These are phyloP conservation scores for Pyrocephalus nanus DNA, from an alignment of 2,797 vertebrate species.

Conservation along the genomic window DNA sequence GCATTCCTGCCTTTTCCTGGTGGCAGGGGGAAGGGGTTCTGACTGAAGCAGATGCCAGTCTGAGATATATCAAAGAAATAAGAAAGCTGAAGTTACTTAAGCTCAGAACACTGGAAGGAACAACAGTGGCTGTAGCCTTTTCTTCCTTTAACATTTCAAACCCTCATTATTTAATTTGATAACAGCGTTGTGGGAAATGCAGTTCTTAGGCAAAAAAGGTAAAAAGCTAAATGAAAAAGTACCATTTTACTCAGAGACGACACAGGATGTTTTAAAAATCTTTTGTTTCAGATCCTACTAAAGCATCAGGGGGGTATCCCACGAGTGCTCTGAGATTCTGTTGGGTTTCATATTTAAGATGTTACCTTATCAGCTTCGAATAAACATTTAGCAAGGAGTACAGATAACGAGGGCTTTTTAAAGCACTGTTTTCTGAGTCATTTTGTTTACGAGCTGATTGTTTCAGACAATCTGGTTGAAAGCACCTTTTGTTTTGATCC, in stretches of 20 bases:
- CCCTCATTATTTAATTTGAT: constrained; percentile 5
- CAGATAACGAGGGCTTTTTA: background rate
- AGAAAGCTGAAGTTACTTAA: constrained; percentile 25
- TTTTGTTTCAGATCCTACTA: background rate
- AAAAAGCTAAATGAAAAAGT: background rate
- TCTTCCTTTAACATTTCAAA: constrained; percentile 22
- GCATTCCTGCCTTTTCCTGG: constrained; percentile 29
- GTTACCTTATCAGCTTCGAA: background rate
- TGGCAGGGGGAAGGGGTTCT: constrained; percentile 15
- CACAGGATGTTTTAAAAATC: background rate
- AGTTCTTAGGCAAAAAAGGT: background rate
- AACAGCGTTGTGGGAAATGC: background rate
- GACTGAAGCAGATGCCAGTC: constrained; percentile 17
- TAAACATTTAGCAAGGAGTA: background rate
- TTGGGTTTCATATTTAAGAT: background rate
- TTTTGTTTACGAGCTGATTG: background rate
- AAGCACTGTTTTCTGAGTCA: background rate
- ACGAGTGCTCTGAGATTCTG: background rate
- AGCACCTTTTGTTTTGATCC: constrained; percentile 27
- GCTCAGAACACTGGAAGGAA: background rate
- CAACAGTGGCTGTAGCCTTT: background rate
- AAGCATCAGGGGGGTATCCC: background rate
- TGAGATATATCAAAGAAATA: constrained; percentile 38
- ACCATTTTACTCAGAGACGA: background rate
- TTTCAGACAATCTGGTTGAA: background rate